Conservation (phyloP, 2,113 vertebrate genomes). For the Protomyctophum bolini region DNA sequence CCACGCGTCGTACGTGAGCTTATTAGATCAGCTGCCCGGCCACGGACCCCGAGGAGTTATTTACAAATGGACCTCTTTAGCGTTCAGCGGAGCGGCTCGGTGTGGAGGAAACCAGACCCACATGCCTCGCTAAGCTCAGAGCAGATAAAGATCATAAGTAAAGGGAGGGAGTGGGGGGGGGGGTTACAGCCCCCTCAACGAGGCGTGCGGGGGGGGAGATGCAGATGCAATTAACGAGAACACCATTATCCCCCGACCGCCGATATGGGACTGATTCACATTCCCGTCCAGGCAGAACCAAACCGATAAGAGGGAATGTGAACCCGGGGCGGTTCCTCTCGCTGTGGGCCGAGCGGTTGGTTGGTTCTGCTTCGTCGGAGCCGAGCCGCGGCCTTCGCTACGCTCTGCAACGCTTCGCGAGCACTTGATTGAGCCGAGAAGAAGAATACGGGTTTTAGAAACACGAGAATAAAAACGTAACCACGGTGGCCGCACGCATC, state of each 20-base stretch:
- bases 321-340: constrained; percentile 25
- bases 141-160: constrained; percentile 63
- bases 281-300: constrained; percentile 42
- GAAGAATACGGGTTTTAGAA: not conserved
- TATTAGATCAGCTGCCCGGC: too few relatives aligned
- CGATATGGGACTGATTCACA: constrained; percentile 62
- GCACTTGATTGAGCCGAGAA: constrained; percentile 58
- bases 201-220: constrained; percentile 47
- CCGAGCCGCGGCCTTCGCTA: constrained; percentile 16
- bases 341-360: constrained; percentile 5
- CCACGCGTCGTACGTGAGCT: too few relatives aligned
- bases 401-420: constrained; percentile 12
- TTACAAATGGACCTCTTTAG: constrained; percentile 6
- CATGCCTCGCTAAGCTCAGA: constrained; percentile 61
- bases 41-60: too few relatives aligned
- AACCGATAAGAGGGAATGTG: constrained; percentile 63
- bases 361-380: too few relatives aligned
- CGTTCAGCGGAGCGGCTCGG: constrained; percentile 6
- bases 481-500: constrained; percentile 53
- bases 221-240: constrained; percentile 59
- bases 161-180: constrained; percentile 3
- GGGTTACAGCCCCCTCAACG: not conserved
- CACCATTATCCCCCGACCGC: constrained; percentile 44
- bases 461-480: constrained; percentile 7
- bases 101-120: constrained; percentile 45